Evolutionary conservation across 2,888 invertebrate species (phyloP), one percentile per base, ranked within the genome.

Genomic region (Bellardia pandia): DNA sequence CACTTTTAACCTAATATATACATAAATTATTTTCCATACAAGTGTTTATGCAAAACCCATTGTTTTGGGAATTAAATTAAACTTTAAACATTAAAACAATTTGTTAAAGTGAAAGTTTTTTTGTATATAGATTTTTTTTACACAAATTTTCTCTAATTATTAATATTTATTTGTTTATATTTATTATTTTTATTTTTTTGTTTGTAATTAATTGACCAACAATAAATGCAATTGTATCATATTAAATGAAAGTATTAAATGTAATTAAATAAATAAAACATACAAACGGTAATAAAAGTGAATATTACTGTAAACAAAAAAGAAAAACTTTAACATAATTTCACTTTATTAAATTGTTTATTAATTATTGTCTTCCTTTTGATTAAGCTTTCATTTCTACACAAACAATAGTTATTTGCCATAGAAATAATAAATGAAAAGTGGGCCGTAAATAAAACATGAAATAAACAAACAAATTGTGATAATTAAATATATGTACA

Each of bases 101-200:
- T 48, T 81, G 48, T 82, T 69, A 23, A 71, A 64, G 82, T 76
- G 82, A 83, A 83, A 83, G 82, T 83, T 83, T 83, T 62, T 9
- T n/a, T 0, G 14, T 53, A 53, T 68, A 69, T 30, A 30, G 14
- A 69, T 60, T 37, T 58, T 42, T 45, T 33, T 81, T 62, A 62
- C 2, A 51, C n/a, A 68, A 37, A 77, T 37, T 77, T 83, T 71
- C 77, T 83, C 77, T 77, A 83, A 77, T 83, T 56, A 77, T 83
- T 76, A 68, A 60, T 71, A 71, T 71, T 62, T 66, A 51, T 69
- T 83, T 33, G 16, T 45, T 13, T 56, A 62, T 30, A 37, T n/a
- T 62, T 64, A 40, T 64, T 62, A 9, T 37, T 8, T 53, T 45
- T n/a, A 23, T 8, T 33, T 45, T 42, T 80, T 62, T 53, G 30